Evolutionary conservation across 2,888 invertebrate species (phyloP), one percentile per base, ranked within the genome.

Genomic region (Cataglyphis altisquamis): DNA sequence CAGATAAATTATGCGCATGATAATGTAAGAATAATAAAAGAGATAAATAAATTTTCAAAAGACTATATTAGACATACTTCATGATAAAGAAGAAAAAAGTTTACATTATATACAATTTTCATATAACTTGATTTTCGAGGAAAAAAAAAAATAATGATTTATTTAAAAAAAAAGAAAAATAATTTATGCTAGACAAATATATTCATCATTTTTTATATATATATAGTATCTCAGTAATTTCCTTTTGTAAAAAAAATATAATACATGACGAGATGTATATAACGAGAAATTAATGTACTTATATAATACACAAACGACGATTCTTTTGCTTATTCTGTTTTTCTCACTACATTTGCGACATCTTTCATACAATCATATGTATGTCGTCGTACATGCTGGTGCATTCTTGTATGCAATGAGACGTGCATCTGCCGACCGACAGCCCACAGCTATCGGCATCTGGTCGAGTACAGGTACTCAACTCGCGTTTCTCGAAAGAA

Each of bases 401-500:
- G 68, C 72, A 66, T 60, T 60, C 81, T 60, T 67, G 83, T 66
- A 12, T 62, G 68, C 60, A 67, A 64, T 64, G 83, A 67, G 45
- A 75, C 45, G 29, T 83, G 68, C 84, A 84, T 84, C 83, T 84
- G 83, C 77, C 72, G 72, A 66, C 55, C 39, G 45, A 52, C 60
- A 66, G 68, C 75, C 60, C 82, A 82, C 68, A 84, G 84, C 83
- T 83, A 83, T 64, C 64, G 62, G 66, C 74, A 84, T 84, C 84
- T 72, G 80, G 81, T 62, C 62, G 81, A 21, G n/a, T 41, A 39
- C 52, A 57, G 84, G 83, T 77, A 52, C 75, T 84, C 84, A 77
- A 77, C 83, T 70, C 25, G 57, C 25, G 45, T 78, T 67, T 60
- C 32, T 77, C 62, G 39, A 81, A 18, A 60, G 3, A 8, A 66